These are phyloP conservation scores for Apostichopus japonicus DNA, from an alignment of 35 echinoderm and acorn worm genomes.

Conservation along the genomic window DNA sequence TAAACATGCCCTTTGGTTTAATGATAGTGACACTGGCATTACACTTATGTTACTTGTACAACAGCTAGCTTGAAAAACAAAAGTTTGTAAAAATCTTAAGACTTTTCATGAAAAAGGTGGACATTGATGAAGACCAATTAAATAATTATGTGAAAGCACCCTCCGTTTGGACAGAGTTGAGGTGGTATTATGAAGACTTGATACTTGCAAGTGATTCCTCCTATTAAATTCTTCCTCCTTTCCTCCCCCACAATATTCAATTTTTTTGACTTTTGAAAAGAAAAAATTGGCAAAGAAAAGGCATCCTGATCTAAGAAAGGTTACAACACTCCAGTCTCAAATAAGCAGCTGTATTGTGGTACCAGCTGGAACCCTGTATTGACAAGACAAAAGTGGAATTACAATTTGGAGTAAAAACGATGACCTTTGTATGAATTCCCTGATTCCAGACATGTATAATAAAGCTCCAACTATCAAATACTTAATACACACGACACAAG, in stretches of 20 bases:
- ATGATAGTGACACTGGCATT: constrained; percentile 54
- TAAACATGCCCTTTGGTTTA: constrained; percentile 53
- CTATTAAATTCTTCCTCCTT: constrained; percentile 15
- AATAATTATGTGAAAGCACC: constrained; percentile 55
- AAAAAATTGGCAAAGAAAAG: constrained; percentile 65
- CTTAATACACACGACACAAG: constrained; percentile 51
- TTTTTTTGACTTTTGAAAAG: constrained; percentile 45
- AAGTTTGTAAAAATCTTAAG: constrained; percentile 44
- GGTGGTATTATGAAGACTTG: constrained; percentile 52
- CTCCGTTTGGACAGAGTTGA: constrained; percentile 54
- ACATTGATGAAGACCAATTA: constrained; percentile 55
- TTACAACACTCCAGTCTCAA: constrained; percentile 57
- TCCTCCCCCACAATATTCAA: constrained; percentile 37
- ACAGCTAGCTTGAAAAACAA: constrained; percentile 55
- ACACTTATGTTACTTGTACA: constrained; percentile 46
- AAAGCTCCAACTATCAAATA: constrained; percentile 54
- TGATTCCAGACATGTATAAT: constrained; percentile 57
- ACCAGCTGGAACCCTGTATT: constrained; percentile 59
- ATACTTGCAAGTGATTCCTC: constrained; percentile 49
- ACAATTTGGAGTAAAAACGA: constrained; percentile 57
- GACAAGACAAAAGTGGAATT: constrained; percentile 63
- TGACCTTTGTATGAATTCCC: constrained; percentile 60
- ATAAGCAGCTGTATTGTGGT: constrained; percentile 55
- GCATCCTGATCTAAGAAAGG: constrained; percentile 58
- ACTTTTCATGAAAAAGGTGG: constrained; percentile 49